phyloP scores from a whole-genome alignment of 2,113 vertebrate genomes.

The Equus quagga region DNA sequence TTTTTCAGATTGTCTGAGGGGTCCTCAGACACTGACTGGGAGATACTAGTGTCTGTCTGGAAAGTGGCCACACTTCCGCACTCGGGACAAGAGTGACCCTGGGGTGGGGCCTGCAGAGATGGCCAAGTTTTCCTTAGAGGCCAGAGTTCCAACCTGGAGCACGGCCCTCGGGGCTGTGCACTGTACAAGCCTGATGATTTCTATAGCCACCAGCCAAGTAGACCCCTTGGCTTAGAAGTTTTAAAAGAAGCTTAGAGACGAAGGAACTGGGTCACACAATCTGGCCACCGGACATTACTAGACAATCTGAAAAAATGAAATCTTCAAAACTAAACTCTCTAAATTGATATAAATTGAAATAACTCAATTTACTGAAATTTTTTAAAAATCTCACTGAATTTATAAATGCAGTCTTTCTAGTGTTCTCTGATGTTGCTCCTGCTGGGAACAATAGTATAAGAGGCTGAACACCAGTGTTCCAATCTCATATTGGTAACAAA shows the following conservation, averaged over 20 bases:
- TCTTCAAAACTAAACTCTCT: background rate
- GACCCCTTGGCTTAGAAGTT: background rate
- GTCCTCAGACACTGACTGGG: background rate
- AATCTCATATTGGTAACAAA: background rate
- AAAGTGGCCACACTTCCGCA: background rate
- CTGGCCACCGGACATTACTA: background rate
- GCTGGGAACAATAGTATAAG: background rate
- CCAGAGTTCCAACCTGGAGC: background rate
- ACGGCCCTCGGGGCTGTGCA: background rate
- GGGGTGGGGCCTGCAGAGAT: background rate
- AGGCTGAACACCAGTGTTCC: background rate
- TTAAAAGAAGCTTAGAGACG: background rate
- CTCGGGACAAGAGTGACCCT: background rate
- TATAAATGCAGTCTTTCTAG: background rate
- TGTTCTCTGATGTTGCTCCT: too few relatives aligned
- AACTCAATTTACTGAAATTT: background rate
- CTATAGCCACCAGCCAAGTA: background rate
- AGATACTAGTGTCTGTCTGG: accelerated
- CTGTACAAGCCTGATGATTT: too few relatives aligned
- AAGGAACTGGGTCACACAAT: background rate
- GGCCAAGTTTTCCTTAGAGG: background rate
- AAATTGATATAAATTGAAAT: background rate
- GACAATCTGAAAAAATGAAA: background rate
- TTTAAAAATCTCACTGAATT: background rate
- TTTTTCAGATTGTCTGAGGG: background rate